phyloP scores from a whole-genome alignment of 2,888 invertebrate species.

The Tholera decimalis region DNA sequence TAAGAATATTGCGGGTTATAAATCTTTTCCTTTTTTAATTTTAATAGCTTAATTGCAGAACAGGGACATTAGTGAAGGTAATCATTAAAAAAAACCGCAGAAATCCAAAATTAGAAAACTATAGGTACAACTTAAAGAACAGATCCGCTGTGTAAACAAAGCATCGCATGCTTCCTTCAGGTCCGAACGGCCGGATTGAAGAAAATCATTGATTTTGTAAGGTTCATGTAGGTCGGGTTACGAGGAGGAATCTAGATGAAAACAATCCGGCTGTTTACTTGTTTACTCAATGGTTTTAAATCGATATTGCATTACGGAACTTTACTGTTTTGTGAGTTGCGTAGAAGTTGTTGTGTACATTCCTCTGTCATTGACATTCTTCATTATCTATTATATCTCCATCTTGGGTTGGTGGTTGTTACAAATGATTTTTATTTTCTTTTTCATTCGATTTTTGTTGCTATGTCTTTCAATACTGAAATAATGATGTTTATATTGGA shows the following conservation, averaged over 20 bases:
- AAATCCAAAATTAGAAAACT: slow-evolving; percentile 15
- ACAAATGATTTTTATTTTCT: too few species aligned
- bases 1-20: too few species aligned
- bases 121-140: slow-evolving; percentile 33
- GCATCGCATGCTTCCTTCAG: slow-evolving; percentile 27
- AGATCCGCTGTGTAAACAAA: slow-evolving; percentile 41
- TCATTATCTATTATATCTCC: too few species aligned
- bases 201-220: slow-evolving; percentile 51
- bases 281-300: slow-evolving; percentile 21
- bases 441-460: too few species aligned
- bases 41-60: slow-evolving; percentile 2
- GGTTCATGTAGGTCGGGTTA: slow-evolving; percentile 42
- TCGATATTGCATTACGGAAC: slow-evolving; percentile 10
- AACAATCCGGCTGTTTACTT: slow-evolving; percentile 33
- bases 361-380: neutral
- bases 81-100: slow-evolving; percentile 19
- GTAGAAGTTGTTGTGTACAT: neutral
- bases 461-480: too few species aligned
- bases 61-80: neutral
- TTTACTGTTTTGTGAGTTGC: neutral
- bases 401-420: too few species aligned
- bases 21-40: neutral
- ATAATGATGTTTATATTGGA: too few species aligned
- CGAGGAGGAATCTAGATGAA: slow-evolving; percentile 35
- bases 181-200: slow-evolving; percentile 34